These are phyloP conservation scores for Rhineura floridana DNA, from an alignment of 2,113 vertebrate species.

Conservation along the genomic window DNA sequence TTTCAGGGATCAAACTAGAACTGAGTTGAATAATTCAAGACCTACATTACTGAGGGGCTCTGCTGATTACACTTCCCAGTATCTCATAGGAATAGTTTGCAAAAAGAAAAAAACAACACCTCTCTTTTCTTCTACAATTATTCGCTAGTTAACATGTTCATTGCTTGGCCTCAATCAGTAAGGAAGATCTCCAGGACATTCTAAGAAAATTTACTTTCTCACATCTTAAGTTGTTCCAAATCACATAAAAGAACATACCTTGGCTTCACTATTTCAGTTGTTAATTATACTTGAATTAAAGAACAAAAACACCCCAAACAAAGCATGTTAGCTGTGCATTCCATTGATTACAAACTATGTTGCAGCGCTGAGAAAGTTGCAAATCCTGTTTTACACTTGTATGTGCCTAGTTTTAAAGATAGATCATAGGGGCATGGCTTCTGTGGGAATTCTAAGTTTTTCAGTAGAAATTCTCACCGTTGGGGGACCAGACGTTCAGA, in stretches of 20 bases:
- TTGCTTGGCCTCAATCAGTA: neutral
- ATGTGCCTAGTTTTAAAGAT: neutral
- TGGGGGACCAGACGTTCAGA: slow-evolving; percentile 91
- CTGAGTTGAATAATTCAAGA: too few species aligned
- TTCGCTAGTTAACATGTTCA: neutral
- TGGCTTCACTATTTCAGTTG: neutral
- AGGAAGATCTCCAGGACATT: neutral
- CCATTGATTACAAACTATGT: neutral
- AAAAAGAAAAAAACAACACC: neutral
- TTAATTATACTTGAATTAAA: neutral
- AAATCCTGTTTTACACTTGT: neutral
- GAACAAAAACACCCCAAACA: neutral
- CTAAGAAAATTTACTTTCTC: neutral
- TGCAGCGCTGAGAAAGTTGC: neutral
- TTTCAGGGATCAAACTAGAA: neutral
- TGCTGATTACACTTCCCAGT: neutral
- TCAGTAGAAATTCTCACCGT: slow-evolving; percentile 76
- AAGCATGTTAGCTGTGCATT: neutral
- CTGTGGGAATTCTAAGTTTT: neutral
- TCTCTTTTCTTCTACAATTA: neutral
- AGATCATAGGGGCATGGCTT: rapidly evolving
- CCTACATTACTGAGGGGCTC: neutral
- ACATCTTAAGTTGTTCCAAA: neutral
- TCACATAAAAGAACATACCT: neutral
- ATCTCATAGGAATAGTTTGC: neutral